Evolutionary conservation across 2,888 invertebrate genomes (phyloP).

Genomic region (Atrina japonica): DNA sequence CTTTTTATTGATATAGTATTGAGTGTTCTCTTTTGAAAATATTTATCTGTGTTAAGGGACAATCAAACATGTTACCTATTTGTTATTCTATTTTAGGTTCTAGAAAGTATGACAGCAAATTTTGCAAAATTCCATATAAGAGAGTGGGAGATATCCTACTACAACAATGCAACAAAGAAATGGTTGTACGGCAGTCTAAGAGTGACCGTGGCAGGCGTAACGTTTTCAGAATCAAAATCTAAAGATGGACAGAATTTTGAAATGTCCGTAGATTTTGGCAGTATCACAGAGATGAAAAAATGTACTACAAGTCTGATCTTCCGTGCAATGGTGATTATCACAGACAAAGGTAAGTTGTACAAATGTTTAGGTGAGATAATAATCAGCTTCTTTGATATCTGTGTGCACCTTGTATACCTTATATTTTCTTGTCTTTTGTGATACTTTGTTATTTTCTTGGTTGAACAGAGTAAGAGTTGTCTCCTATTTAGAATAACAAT

Average conservation of each 20-base stretch:
- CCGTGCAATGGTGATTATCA: conserved; percentile 60
- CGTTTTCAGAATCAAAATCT: conserved; percentile 43
- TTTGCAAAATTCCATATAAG: conserved; percentile 33
- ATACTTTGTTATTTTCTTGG: too few relatives aligned
- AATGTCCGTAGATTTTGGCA: conserved; percentile 49
- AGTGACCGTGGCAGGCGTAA: conserved; percentile 46
- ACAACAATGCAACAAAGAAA: conserved; percentile 49
- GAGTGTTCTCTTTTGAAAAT: too few relatives aligned
- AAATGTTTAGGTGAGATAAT: too few relatives aligned
- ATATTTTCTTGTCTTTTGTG: too few relatives aligned
- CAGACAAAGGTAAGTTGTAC: conserved; percentile 35
- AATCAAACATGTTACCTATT: too few relatives aligned
- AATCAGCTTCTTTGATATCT: too few relatives aligned
- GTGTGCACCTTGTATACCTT: too few relatives aligned
- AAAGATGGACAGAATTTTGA: conserved; percentile 18
- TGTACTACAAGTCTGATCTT: conserved; percentile 65
- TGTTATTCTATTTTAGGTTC: too few relatives aligned
- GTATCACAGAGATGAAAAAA: conserved; percentile 62
- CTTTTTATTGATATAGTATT: too few relatives aligned
- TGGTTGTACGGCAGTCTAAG: conserved; percentile 64
- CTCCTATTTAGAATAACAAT: too few relatives aligned
- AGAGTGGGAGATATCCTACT: conserved; percentile 59
- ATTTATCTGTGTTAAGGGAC: too few relatives aligned
- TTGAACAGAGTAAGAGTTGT: too few relatives aligned
- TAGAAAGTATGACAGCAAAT: conserved; percentile 2